Evolutionary conservation across 2,888 invertebrate genomes (phyloP).

Genomic region (Aspidapion aeneum): DNA sequence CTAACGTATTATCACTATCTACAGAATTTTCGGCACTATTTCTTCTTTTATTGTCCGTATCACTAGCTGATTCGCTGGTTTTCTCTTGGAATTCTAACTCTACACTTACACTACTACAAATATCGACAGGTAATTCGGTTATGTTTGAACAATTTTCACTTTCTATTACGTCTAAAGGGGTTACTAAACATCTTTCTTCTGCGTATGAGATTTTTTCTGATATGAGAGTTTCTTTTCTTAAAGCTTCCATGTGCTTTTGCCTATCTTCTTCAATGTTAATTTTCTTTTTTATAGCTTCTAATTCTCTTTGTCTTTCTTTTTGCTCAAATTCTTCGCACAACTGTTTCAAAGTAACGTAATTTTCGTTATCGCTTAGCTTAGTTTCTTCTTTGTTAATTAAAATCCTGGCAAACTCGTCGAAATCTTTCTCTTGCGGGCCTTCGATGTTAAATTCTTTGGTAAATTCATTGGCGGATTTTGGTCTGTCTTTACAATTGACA

Average conservation of each 20-base stretch:
- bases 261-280: slow-evolving; percentile 6
- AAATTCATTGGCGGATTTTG: slow-evolving; percentile 49
- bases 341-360: slow-evolving; percentile 47
- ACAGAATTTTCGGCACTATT: slow-evolving; percentile 17
- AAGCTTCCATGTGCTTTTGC: slow-evolving; percentile 7
- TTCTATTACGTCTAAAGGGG: slow-evolving; percentile 43
- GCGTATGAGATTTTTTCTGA: slow-evolving; percentile 43
- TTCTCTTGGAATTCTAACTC: slow-evolving; percentile 39
- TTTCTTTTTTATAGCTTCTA: slow-evolving; percentile 15
- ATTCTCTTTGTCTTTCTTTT: slow-evolving; percentile 35
- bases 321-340: slow-evolving; percentile 42
- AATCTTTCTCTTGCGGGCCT: slow-evolving; percentile 50
- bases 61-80: slow-evolving; percentile 13
- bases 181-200: slow-evolving; percentile 47
- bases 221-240: slow-evolving; percentile 3
- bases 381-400: slow-evolving; percentile 33
- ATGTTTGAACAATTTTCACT: slow-evolving; percentile 47
- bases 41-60: slow-evolving; percentile 11
- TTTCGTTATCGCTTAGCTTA: slow-evolving; percentile 38
- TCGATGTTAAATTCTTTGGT: slow-evolving; percentile 53
- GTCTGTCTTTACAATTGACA: slow-evolving; percentile 57
- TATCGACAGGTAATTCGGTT: slow-evolving; percentile 44
- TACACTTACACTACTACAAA: slow-evolving; percentile 44
- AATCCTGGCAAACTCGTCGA: slow-evolving; percentile 39
- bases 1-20: slow-evolving; percentile 31